Base-by-base conservation (phyloP, 2,888 invertebrate species). In the Nephrotoma appendiculata region DNA sequence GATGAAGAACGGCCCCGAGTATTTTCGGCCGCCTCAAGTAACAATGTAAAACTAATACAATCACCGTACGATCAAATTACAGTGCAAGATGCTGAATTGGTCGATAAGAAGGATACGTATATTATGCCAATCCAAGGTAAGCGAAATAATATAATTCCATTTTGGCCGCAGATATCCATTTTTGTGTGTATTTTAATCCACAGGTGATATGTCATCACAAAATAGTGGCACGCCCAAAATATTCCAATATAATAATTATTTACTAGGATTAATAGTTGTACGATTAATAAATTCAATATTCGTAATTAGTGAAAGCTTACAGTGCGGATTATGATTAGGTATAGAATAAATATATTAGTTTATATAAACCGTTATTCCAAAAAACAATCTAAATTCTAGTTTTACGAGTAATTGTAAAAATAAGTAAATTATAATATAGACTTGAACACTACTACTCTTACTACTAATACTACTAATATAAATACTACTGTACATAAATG, bases 1-100 rank as follows among this genome's bases (percentile, higher is more conserved):
- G 94, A 94, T 89, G 93, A 94, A 89, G 93, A 94, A 88, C 92
- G 92, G 88, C 90, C 89, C 44, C 89, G 89, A 86, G 86, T 87
- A 43, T 48, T 87, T 5, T 87, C 86, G 87, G 89, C 0, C 87
- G 88, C 87, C 87, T 88, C 83, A 89, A 90, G 90, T 2, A 89
- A 88, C 87, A 89, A 88, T 87, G 89, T 91, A 2, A 91, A 91
- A 88, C 89, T 90, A 86, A 90, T 90, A 85, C 89, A 90, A 86
- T 88, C 89, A 48, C 90, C 90, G 7, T 91, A 91, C 87, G 91
- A 91, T 89, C 90, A 91, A 88, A 91, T 90, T 87, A 89, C 90
- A 2, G 88, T 91, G 86, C 90, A 90, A 83, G 91, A 91, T 87
- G 90, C 90, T 57, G 91, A 91, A 86, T 88, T 90, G 87, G 88